Evolutionary conservation across 2,113 vertebrate species (phyloP).

Genomic region (Hiodon alosoides): DNA sequence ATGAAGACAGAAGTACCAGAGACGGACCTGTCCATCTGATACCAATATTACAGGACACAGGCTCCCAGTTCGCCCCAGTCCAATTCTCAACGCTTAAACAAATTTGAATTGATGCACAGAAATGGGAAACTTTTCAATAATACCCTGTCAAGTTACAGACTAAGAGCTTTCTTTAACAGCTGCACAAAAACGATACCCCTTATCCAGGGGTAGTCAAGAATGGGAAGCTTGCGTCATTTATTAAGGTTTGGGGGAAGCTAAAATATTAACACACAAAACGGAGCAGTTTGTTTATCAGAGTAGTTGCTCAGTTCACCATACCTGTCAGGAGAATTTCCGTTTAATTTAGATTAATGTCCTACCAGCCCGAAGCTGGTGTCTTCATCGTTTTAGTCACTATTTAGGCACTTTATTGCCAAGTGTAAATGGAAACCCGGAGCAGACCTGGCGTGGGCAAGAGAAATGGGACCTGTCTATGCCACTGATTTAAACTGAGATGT

Average conservation of each 20-base stretch:
- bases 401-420: slow-evolving; percentile 47
- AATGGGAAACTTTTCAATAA: slow-evolving; percentile 40
- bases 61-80: slow-evolving; percentile 43
- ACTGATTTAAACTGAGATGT: slow-evolving; percentile 43
- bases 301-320: slow-evolving; percentile 33
- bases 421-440: slow-evolving; percentile 42
- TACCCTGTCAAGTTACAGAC: slow-evolving; percentile 31
- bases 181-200: slow-evolving; percentile 41
- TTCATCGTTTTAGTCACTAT: slow-evolving; percentile 50
- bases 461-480: slow-evolving; percentile 39
- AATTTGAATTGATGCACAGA: slow-evolving; percentile 46
- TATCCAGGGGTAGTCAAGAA: slow-evolving; percentile 23
- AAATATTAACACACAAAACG: slow-evolving; percentile 39
- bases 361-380: slow-evolving; percentile 35
- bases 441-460: slow-evolving; percentile 38
- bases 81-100: slow-evolving; percentile 53
- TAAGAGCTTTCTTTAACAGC: slow-evolving; percentile 36
- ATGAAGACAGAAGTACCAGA: slow-evolving; percentile 62
- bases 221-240: slow-evolving; percentile 32
- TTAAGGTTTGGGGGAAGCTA: slow-evolving; percentile 14
- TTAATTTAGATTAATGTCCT: slow-evolving; percentile 54
- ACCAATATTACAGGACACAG: slow-evolving; percentile 51
- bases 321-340: slow-evolving; percentile 51
- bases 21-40: slow-evolving; percentile 65
- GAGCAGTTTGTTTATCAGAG: slow-evolving; percentile 46